Base-by-base conservation (phyloP, 1,140 invertebrate species). In the Archivesica marissinica region DNA sequence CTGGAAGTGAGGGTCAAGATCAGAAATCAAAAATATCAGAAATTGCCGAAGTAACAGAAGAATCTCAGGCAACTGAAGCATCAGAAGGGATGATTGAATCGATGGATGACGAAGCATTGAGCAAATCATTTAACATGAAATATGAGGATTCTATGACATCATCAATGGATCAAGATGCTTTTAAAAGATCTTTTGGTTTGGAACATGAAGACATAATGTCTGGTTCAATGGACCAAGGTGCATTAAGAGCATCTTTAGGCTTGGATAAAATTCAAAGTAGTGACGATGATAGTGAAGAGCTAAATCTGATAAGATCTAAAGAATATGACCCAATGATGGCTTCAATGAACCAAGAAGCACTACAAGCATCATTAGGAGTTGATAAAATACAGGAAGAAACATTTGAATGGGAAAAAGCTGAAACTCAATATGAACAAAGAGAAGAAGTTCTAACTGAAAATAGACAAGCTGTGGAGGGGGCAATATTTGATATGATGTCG, bases 321-420 rank as follows among this genome's bases (percentile, higher is more conserved):
- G 72, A 30, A 33, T 44, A 54, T 82, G 56, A 78, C 25, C 23
- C 38, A 23, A 68, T 87, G 70, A 61, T 72, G 44, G 17, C 56
- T 13, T 81, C 85, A 13, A 66, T 82, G 54, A 79, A 82, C 52
- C 79, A 75, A 20, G 85, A 86, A 23, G 74, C 70, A 44, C 23
- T 83, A 11, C 50, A 25, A 61, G 74, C 78, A 33, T 80, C 64
- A 44, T 59, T 86, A 44, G 85, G 85, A 9, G n/a, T 80, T 25
- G 85, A 81, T 41, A 59, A 74, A 61, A 38, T 74, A 30, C 38
- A 52, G 35, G 20, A 66, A 39, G 38, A 70, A 47, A 28, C 2
- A n/a, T 9, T 47, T 39, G 66, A 70, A 47, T 2, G 28, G 23
- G 47, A 7, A 70, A 28, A 7, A 6, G 54, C 25, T 7, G 11